A percentile compares a stretch with the other conserved stretches of the same genome.
Evolutionary conservation across 2,888 invertebrate genomes (phyloP).

Genomic region (Erebia palarica): DNA sequence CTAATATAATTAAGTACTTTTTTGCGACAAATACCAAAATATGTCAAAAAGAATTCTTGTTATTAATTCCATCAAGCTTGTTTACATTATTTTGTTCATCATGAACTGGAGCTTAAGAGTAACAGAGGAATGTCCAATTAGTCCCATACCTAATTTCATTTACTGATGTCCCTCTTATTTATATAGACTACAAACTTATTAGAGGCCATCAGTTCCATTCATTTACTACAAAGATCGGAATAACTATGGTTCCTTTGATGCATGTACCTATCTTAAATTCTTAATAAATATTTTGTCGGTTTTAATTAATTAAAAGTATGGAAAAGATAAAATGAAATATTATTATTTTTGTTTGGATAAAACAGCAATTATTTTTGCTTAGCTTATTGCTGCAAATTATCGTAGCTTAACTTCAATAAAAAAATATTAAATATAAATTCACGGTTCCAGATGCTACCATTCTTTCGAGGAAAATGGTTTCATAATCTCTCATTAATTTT

Average conservation of each 20-base stretch:
- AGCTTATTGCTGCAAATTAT: background rate
- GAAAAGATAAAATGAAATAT: background rate
- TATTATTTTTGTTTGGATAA: background rate
- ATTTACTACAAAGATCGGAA: too few relatives aligned
- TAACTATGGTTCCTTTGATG: too few relatives aligned
- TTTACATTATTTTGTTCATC: too few relatives aligned
- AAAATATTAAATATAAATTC: slow-evolving; percentile 11
- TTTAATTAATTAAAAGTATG: too few relatives aligned
- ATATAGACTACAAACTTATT: background rate
- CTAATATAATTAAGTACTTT: too few relatives aligned
- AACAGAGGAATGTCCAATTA: background rate
- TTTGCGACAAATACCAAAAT: too few relatives aligned
- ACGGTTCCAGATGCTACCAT: slow-evolving; percentile 6
- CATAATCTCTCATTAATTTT: slow-evolving; percentile 10
- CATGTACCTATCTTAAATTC: too few relatives aligned
- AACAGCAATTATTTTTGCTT: slow-evolving; percentile 1
- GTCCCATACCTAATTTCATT: background rate
- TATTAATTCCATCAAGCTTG: too few relatives aligned
- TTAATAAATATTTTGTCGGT: too few relatives aligned
- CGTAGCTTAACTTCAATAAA: slow-evolving; percentile 1
- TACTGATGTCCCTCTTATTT: background rate
- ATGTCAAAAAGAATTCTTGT: too few relatives aligned
- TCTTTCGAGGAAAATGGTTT: slow-evolving; percentile 6
- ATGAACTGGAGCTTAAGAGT: too few relatives aligned
- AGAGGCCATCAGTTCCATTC: background rate